Base-by-base conservation (phyloP, 2,113 vertebrate species). In the Toxotes jaculatrix region DNA sequence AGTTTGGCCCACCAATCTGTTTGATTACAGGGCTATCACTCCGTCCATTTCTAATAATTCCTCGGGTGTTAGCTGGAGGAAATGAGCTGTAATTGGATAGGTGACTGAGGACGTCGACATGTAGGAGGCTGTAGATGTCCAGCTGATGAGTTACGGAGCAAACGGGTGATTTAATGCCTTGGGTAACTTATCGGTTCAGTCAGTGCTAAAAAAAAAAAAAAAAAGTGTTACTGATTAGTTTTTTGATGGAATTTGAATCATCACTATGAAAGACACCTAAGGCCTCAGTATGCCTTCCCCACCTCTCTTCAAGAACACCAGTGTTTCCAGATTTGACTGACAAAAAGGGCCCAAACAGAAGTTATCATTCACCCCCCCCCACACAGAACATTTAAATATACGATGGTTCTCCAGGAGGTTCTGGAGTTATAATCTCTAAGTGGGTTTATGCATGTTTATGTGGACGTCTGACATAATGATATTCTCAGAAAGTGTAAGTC, bases 11-110 rank as follows among this genome's bases (percentile, higher is more conserved):
- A 4, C 72, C 83, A 79, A 85, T 85, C 66, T 79, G 32, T 80
- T 73, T 83, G 80, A 83, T 86, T 68, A 61, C 72, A 77, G n/a
- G 63, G 55, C 70, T 65, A 85, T 73, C 76, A 2, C 76, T 68
- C 9, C 68, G 36, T 65, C 75, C 21, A 72, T 13, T 65, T 68
- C 63, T 67, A 65, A 77, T 79, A 65, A 74, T 45, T 80, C 63
- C 62, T 56, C 9, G 34, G 70, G 42, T 80, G 55, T 77, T 81
- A 60, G 42, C 32, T 7, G 59, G 32, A 66, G 64, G 34, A 80
- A 80, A 77, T 57, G 7, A 65, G 67, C 65, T 73, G 11, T 66
- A 79, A 83, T 79, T 71, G 34, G 61, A 56, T 63, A 47, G 21
- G 56, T 51, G 66, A 64, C 40, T 27, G 60, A 82, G 67, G 62